A percentile compares a stretch with the other conserved stretches of the same genome.
These are phyloP conservation scores for Notolepis coatsorum DNA, from an alignment of 2,797 vertebrate species.

Conservation along the genomic window DNA sequence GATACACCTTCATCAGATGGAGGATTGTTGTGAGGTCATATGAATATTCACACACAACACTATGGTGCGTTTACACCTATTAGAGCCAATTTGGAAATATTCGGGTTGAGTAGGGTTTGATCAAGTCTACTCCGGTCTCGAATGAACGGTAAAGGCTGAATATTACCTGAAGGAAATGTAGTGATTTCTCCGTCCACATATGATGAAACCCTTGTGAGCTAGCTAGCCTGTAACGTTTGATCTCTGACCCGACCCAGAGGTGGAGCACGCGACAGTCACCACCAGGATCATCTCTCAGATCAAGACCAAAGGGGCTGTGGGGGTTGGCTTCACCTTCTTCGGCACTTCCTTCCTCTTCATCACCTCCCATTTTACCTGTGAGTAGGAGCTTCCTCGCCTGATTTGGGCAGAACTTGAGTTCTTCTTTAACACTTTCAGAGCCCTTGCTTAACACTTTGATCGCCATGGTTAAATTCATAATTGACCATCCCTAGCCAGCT, in stretches of 20 bases:
- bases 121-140: too few relatives aligned
- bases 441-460: too few relatives aligned
- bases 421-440: too few relatives aligned
- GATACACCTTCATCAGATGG: background rate
- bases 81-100: too few relatives aligned
- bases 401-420: background rate
- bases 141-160: too few relatives aligned
- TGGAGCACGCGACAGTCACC: conserved; percentile 94
- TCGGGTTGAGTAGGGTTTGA: too few relatives aligned
- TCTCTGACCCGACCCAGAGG: conserved; percentile 78
- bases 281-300: conserved; percentile 98
- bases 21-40: background rate
- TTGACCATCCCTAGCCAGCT: too few relatives aligned
- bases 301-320: conserved; percentile 98
- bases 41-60: background rate
- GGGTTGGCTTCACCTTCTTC: conserved; percentile 92
- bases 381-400: conserved; percentile 65
- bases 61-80: too few relatives aligned
- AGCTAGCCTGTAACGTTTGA: background rate
- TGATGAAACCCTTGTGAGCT: too few relatives aligned
- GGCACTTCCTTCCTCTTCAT: conserved; percentile 98
- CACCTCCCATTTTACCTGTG: conserved; percentile 98
- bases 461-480: too few relatives aligned
- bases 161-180: too few relatives aligned
- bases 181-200: too few relatives aligned